These are phyloP conservation scores for Cassiopea xamachana DNA, from an alignment of 30 jellyfish, hydroid and myxozoan genomes.

Conservation along the genomic window DNA sequence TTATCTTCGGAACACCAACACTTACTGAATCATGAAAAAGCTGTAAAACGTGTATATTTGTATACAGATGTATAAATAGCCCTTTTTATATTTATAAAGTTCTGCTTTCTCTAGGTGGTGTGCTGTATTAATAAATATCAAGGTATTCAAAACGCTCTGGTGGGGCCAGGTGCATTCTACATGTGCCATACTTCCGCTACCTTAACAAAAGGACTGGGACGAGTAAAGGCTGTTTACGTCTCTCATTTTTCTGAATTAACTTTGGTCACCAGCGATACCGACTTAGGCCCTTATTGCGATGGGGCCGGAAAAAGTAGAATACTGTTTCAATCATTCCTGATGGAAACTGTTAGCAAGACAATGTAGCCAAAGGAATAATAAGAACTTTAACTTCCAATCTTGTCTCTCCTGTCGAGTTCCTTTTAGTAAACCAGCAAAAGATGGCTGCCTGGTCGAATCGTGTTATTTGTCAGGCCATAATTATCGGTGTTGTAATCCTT, in stretches of 20 bases:
- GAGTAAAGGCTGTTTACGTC: neutral
- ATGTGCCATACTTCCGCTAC: constrained; percentile 2
- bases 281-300: constrained; percentile 18
- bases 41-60: too few relatives aligned
- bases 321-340: neutral
- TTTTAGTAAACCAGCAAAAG: neutral
- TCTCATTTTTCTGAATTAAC: constrained; percentile 16
- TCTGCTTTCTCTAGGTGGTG: too few relatives aligned
- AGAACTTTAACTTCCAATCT: neutral
- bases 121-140: too few relatives aligned
- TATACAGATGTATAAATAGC: too few relatives aligned
- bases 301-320: neutral
- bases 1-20: too few relatives aligned
- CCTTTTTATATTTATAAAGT: too few relatives aligned
- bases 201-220: constrained; percentile 17
- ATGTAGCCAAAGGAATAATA: neutral
- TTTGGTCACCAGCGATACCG: constrained; percentile 58
- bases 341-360: neutral
- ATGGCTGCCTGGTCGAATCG: neutral
- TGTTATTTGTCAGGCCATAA: neutral
- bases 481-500: neutral
- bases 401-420: neutral
- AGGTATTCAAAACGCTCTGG: neutral
- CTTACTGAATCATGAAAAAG: too few relatives aligned
- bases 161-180: neutral